These are phyloP conservation scores for Anoplopoma fimbria DNA, from an alignment of 2,113 vertebrate species.

Conservation along the genomic window DNA sequence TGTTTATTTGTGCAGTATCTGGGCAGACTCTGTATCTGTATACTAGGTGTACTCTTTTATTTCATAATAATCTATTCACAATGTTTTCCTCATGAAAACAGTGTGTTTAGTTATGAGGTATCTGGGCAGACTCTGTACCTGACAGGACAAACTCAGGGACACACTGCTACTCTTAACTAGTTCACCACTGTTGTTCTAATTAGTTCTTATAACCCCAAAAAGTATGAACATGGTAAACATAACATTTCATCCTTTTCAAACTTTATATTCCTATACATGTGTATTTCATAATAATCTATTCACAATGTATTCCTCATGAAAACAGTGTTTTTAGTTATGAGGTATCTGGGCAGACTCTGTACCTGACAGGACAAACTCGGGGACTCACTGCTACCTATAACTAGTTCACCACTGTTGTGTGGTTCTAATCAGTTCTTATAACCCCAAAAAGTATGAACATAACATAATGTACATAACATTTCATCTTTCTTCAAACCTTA, in stretches of 20 bases:
- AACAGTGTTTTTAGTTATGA: too few species aligned
- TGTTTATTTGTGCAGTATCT: too few species aligned
- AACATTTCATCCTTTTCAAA: not conserved
- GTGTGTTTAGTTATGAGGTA: too few species aligned
- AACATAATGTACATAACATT: not conserved
- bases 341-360: too few species aligned
- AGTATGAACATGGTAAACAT: not conserved
- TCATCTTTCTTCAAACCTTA: not conserved
- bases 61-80: too few species aligned
- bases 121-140: not conserved
- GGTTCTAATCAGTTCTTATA: not conserved
- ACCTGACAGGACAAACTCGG: conserved; percentile 27
- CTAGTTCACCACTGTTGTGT: not conserved
- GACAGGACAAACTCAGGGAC: conserved; percentile 33
- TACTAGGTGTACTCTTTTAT: too few species aligned
- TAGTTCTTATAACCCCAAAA: not conserved
- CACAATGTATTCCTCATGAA: too few species aligned
- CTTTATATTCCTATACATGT: not conserved
- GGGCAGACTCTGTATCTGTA: too few species aligned
- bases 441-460: not conserved
- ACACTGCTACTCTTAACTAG: too few species aligned
- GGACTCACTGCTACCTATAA: too few species aligned
- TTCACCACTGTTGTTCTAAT: not conserved
- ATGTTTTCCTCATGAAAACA: too few species aligned
- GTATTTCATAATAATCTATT: too few species aligned